A percentile compares a stretch with the other conserved stretches of the same genome.
Evolutionary conservation across 2,888 invertebrate genomes (phyloP).

Genomic region (Theretra japonica): DNA sequence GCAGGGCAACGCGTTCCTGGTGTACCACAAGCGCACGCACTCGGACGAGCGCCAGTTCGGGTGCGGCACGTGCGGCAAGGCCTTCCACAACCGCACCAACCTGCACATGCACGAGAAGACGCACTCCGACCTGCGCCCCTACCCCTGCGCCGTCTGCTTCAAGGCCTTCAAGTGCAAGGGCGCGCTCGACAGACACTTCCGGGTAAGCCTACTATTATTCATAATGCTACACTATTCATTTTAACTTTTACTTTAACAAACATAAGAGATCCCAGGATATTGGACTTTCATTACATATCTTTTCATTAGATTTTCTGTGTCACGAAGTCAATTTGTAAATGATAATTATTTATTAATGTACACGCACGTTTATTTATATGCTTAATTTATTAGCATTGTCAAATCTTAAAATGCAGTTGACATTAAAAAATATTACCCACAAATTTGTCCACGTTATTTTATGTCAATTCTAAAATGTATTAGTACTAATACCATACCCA

Average conservation of each 20-base stretch:
- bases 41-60: constrained; percentile 63
- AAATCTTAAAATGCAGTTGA: too few relatives aligned
- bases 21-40: constrained; percentile 76
- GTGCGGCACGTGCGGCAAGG: constrained; percentile 68
- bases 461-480: neutral
- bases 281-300: too few relatives aligned
- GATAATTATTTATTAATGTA: too few relatives aligned
- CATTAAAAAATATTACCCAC: too few relatives aligned
- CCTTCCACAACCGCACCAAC: constrained; percentile 73
- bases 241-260: too few relatives aligned
- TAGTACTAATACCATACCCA: neutral
- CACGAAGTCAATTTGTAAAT: too few relatives aligned
- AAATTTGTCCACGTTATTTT: neutral
- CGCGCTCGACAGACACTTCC: constrained; percentile 68
- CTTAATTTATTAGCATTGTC: too few relatives aligned
- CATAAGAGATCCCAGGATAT: too few relatives aligned
- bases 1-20: constrained; percentile 74
- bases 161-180: constrained; percentile 77
- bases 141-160: constrained; percentile 66
- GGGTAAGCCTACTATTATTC: constrained; percentile 48
- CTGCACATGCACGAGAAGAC: constrained; percentile 72
- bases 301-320: too few relatives aligned
- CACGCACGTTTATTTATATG: too few relatives aligned
- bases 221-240: too few relatives aligned
- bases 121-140: constrained; percentile 71